Base-by-base conservation (phyloP, 2,797 vertebrate genomes). In the Meda fulgida region DNA sequence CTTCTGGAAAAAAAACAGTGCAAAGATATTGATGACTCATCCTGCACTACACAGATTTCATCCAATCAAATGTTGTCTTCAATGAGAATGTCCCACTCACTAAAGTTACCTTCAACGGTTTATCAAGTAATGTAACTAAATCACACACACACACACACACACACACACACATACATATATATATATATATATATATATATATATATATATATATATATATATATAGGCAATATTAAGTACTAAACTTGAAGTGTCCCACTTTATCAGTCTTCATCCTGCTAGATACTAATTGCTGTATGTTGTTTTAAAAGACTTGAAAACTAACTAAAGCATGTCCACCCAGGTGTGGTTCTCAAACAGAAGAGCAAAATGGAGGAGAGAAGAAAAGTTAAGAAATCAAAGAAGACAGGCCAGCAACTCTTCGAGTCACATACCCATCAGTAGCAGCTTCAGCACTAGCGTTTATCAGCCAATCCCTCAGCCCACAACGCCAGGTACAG, bases 291-390 rank as follows among this genome's bases (percentile, higher is more conserved):
- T 36, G 48, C 53, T 51, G 10, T 13, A 21, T 0, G 6, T 13
- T 34, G 36, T 46, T 76, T n/a, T 75, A 31, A 71, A 34, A 36
- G 21, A 53, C 38, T 63, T 51, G 34, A 65, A 63, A 80, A 48
- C 69, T 67, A 18, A 46, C 31, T n/a, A 65, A 26, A 73, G 23
- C 5, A 7, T 18, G 2, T 38, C 73, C 26, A 53, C 84, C 51
- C 91, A 99, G 98, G 98, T 99, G 90, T 99, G 98, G 98, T 99
- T 99, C 94, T 99, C 98, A 80, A 99, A 99, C 92, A 95, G 98
- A 94, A 95, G 98, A 92, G 98, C 98, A 60, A 99, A 99, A 87
- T 99, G 98, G 98, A 97, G 98, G 95, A 93, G 98, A 91, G 98
- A 99, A 92, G 98, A 99, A 87, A 99, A 99, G 89, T 93, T 99